Base-by-base conservation (phyloP, 2,113 vertebrate species). In the Burhinus bistriatus region DNA sequence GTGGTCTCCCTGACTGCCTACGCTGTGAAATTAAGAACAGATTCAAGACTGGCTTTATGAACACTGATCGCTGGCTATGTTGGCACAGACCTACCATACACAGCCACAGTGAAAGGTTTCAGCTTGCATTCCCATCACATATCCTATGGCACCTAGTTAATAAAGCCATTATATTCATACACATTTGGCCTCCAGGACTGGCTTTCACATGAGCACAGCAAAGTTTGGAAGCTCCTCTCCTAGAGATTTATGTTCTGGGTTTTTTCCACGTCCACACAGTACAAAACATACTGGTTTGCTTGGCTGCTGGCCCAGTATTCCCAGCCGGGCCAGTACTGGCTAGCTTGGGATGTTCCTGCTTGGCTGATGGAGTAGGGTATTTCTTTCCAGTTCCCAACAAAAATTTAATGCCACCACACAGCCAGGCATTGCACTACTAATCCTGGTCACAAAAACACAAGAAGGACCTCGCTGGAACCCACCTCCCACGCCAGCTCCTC, bases 31-130 rank as follows among this genome's bases (percentile, higher is more conserved):
- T 87, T 55, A 62, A 82, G 52, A 72, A 40, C 18, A 62, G 49
- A 9, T 27, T 87, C 38, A 38, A 90, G 70, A 34, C 6, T 27
- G 36, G 40, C 15, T 87, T 83, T 72, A 15, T 14, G 47, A 78
- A 2, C 36, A 8, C 8, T 15, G 51, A 22, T 42, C 1, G 0
- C 27, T 57, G 36, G 2, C 70, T 70, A 3, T 26, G 26, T 13
- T 83, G 78, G 70, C 62, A 83, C 71, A 80, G 69, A 58, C 5
- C 3, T 5, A 11, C 40, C 40, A 2, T 25, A 22, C 42, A 38
- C 16, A 87, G 34, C 15, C 27, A 6, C 51, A 18, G 69, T 3
- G 57, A 62, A 59, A 77, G 10, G 57, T 80, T 68, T 61, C n/a
- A 68, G 25, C 52, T 47, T 32, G 22, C 15, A 4, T 51, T 68